Conservation (phyloP, 30 jellyfish, hydroid and myxozoan species). For the Aurelia aurita region DNA sequence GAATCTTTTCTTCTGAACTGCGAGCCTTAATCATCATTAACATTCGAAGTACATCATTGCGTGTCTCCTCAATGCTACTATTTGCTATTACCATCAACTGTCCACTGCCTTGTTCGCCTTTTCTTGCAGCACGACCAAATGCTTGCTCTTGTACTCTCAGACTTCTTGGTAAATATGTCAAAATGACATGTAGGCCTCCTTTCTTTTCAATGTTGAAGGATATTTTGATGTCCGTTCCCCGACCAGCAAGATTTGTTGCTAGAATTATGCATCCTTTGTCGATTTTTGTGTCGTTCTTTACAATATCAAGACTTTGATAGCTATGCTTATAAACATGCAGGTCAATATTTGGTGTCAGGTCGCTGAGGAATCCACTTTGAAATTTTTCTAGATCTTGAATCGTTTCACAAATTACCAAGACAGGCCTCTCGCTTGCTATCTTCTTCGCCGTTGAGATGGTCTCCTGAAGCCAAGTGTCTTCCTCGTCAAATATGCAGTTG, state of each 20-base stretch:
- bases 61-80: neutral
- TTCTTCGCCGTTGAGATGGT: neutral
- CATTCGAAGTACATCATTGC: neutral
- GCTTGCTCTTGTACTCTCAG: conserved; percentile 59
- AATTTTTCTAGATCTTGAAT: conserved; percentile 1
- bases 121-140: conserved; percentile 62
- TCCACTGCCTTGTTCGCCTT: conserved; percentile 56
- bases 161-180: conserved; percentile 45
- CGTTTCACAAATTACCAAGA: conserved; percentile 33
- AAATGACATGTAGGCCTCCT: conserved; percentile 68
- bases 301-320: conserved; percentile 3
- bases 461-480: conserved; percentile 2
- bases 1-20: neutral
- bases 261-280: conserved; percentile 27
- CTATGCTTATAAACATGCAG: conserved; percentile 25
- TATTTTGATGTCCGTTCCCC: conserved; percentile 63
- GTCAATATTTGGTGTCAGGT: neutral
- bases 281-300: neutral
- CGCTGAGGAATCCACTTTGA: neutral
- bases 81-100: neutral
- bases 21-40: conserved; percentile 1
- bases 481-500: neutral
- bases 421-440: conserved; percentile 24
- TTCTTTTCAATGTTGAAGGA: neutral
- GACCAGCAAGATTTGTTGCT: conserved; percentile 78